Conservation (phyloP, 2,797 vertebrate species). For the Megaceryle alcyon region DNA sequence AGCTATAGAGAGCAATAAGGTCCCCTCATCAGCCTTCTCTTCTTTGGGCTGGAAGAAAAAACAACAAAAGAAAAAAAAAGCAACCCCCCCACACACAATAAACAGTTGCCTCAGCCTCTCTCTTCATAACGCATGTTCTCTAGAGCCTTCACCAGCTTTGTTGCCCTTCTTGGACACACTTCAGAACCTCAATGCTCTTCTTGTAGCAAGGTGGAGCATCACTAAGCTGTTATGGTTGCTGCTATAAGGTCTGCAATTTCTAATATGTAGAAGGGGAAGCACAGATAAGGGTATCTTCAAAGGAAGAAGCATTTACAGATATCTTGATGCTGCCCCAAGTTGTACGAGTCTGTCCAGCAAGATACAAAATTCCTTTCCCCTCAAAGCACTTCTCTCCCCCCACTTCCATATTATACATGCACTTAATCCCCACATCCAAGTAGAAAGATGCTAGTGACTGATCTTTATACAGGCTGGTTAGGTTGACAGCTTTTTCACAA, state of each 20-base stretch:
- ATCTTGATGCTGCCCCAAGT: not conserved
- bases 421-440: not conserved
- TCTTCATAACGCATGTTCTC: not conserved
- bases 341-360: not conserved
- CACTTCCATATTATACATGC: not conserved
- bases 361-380: not conserved
- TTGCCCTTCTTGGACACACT: not conserved
- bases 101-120: not conserved
- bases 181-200: not conserved
- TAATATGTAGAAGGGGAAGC: not conserved
- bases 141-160: not conserved
- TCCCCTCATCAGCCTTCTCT: not conserved
- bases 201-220: not conserved
- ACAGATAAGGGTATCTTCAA: not conserved
- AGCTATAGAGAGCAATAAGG: not conserved
- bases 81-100: too few species aligned
- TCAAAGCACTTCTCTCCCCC: not conserved
- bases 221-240: not conserved
- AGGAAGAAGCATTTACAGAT: not conserved
- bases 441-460: not conserved
- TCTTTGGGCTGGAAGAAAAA: not conserved
- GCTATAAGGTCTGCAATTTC: not conserved
- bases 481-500: slow-evolving; percentile 4
- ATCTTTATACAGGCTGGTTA: not conserved
- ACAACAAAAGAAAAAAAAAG: not conserved